A percentile compares a stretch with the other conserved stretches of the same genome.
phyloP scores from a whole-genome alignment of 2,888 invertebrate genomes.

The Proisotoma minuta region DNA sequence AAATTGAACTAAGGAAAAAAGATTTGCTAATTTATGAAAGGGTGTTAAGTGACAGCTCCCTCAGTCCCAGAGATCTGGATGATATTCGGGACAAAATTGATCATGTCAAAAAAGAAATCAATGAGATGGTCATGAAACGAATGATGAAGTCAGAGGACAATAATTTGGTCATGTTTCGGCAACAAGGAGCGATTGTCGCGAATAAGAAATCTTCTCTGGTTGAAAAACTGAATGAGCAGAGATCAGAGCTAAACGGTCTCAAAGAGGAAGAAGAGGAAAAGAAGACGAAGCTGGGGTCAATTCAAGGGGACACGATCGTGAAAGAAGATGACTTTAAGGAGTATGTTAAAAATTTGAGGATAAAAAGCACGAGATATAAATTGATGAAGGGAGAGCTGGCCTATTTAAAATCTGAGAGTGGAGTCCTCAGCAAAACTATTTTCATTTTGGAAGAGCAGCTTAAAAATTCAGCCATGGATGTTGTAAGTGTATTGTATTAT shows the following conservation, averaged over 20 bases:
- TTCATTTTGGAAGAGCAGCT: conserved; percentile 62
- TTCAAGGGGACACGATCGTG: conserved; percentile 63
- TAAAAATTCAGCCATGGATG: conserved; percentile 55
- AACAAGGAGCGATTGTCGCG: conserved; percentile 74
- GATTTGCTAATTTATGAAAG: conserved; percentile 65
- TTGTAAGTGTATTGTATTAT: conserved; percentile 52
- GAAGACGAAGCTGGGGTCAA: conserved; percentile 51
- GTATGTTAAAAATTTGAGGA: conserved; percentile 73
- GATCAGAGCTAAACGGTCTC: conserved; percentile 59
- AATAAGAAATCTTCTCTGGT: conserved; percentile 74
- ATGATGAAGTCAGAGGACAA: conserved; percentile 62
- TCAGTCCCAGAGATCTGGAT: conserved; percentile 63
- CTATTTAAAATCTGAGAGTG: conserved; percentile 69
- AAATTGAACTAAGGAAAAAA: conserved; percentile 61
- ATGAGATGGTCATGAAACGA: conserved; percentile 66
- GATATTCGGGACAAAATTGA: conserved; percentile 60
- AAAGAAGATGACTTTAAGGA: conserved; percentile 79
- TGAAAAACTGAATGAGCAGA: conserved; percentile 63
- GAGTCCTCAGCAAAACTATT: conserved; percentile 68
- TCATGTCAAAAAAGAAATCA: conserved; percentile 59
- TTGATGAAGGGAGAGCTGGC: conserved; percentile 71
- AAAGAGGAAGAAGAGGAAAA: conserved; percentile 61
- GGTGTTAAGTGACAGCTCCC: conserved; percentile 63
- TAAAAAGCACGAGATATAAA: conserved; percentile 76
- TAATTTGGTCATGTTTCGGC: conserved; percentile 75